These are phyloP conservation scores for Cephus rjabovi DNA, from an alignment of 2,888 invertebrate genomes.

Conservation along the genomic window DNA sequence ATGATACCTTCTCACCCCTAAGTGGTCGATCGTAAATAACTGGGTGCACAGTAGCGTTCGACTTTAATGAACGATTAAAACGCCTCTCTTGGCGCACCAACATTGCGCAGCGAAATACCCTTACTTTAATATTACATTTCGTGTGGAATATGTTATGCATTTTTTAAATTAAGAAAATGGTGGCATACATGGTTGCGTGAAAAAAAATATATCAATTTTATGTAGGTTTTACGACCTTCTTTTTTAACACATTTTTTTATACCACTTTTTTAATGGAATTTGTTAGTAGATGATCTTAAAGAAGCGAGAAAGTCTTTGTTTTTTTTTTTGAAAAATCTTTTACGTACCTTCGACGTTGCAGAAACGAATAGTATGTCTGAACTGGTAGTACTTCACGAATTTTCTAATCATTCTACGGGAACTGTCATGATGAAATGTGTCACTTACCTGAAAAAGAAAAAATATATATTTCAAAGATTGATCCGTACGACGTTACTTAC, in stretches of 20 bases:
- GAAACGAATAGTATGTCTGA: background rate
- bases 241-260: background rate
- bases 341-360: background rate
- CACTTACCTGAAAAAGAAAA: slow-evolving; percentile 49
- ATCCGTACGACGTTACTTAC: background rate
- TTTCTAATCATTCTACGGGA: background rate
- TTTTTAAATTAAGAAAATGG: background rate
- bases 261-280: background rate
- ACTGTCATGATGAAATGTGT: background rate
- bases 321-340: background rate
- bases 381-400: background rate
- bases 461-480: slow-evolving; percentile 18
- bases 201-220: background rate
- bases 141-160: background rate
- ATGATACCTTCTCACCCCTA: slow-evolving; percentile 8
- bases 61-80: slow-evolving; percentile 12
- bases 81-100: background rate
- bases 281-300: background rate
- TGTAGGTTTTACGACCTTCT: background rate
- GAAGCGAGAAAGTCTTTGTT: background rate
- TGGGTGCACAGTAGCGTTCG: background rate
- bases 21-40: slow-evolving; percentile 8
- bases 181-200: background rate
- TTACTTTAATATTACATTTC: background rate
- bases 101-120: background rate